These are phyloP conservation scores for Lasioglossum albipes DNA, from an alignment of 1,140 invertebrate genomes.

Conservation along the genomic window DNA sequence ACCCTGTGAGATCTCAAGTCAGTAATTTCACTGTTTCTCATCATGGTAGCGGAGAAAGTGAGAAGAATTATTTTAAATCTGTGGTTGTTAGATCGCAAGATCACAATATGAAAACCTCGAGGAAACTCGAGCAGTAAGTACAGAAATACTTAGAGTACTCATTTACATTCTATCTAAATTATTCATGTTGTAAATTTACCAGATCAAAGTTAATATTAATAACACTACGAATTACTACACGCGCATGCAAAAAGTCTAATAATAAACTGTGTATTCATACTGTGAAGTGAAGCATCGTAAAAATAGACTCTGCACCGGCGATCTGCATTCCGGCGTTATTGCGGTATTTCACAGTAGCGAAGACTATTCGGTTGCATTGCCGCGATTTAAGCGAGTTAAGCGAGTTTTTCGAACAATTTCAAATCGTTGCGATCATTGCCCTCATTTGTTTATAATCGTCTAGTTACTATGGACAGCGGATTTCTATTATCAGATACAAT, in stretches of 20 bases:
- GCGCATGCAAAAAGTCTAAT: constrained; percentile 66
- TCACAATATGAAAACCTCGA: constrained; percentile 72
- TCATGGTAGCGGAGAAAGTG: constrained; percentile 75
- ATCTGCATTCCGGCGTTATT: constrained; percentile 61
- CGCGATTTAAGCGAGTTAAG: background rate
- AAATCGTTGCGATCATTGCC: background rate
- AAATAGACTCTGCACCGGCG: constrained; percentile 72
- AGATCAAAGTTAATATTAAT: constrained; percentile 22
- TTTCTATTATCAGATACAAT: constrained; percentile 9
- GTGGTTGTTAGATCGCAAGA: constrained; percentile 74
- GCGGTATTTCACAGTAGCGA: constrained; percentile 21
- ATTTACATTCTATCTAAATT: constrained; percentile 10
- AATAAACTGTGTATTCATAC: constrained; percentile 73
- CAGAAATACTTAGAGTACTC: background rate
- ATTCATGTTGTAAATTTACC: background rate
- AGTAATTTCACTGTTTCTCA: constrained; percentile 75
- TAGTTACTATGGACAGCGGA: background rate
- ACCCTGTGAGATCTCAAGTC: constrained; percentile 74
- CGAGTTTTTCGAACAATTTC: background rate
- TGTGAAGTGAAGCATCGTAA: constrained; percentile 70
- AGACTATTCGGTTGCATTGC: background rate
- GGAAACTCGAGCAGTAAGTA: constrained; percentile 78
- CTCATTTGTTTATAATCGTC: background rate
- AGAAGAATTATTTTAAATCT: constrained; percentile 75
- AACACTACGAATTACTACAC: constrained; percentile 43